Conservation (phyloP, 2,797 vertebrate genomes). For the Calcarius lapponicus region DNA sequence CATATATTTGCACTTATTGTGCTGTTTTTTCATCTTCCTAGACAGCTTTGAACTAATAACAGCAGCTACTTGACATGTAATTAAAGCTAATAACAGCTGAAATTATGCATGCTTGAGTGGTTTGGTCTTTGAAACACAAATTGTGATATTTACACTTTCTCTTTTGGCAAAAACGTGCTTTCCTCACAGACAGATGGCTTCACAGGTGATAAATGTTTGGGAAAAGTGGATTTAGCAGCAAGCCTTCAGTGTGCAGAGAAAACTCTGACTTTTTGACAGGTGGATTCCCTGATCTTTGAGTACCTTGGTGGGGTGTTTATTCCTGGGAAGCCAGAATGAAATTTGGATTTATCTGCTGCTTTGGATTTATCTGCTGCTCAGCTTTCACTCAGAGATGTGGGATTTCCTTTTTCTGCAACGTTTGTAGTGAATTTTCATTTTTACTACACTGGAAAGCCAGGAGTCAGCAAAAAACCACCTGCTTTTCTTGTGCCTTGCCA, state of each 20-base stretch:
- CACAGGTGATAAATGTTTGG: background rate
- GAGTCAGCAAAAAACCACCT: background rate
- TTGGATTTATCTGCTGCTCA: background rate
- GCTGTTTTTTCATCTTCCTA: background rate
- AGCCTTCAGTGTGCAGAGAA: background rate
- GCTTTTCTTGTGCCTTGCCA: background rate
- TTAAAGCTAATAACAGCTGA: constrained; percentile 1
- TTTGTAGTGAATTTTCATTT: background rate
- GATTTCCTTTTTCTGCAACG: background rate
- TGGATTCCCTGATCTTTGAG: background rate
- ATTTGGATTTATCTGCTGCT: background rate
- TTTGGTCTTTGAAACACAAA: background rate
- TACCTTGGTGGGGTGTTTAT: fast-evolving
- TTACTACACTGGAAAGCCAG: background rate
- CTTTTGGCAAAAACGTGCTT: background rate
- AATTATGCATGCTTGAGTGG: background rate
- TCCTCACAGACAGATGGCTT: background rate
- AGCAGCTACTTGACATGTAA: background rate
- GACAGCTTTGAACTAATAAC: background rate
- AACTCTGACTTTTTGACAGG: background rate
- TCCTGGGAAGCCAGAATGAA: background rate
- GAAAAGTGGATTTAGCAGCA: background rate
- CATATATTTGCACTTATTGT: background rate
- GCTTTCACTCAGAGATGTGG: background rate
- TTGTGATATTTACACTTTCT: background rate